A percentile compares a stretch with the other conserved stretches of the same genome.
phyloP scores from a whole-genome alignment of 2,113 vertebrate species.

The Macquaria australasica region DNA sequence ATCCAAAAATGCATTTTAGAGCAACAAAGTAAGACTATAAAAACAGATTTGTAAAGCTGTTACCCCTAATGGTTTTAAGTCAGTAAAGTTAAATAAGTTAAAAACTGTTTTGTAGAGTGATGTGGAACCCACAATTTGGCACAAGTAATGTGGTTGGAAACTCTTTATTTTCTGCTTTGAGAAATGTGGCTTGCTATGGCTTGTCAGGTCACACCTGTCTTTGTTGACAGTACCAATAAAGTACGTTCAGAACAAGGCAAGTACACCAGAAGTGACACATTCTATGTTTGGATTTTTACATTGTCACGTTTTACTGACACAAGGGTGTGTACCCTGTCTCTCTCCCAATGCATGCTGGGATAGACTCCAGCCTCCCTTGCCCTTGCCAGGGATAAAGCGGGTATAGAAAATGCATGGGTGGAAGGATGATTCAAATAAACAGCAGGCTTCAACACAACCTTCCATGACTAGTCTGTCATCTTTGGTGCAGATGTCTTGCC shows the following conservation, averaged over 20 bases:
- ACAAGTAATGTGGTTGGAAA: background rate
- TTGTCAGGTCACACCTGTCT: background rate
- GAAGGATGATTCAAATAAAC: conserved; percentile 32
- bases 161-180: background rate
- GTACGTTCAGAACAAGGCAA: background rate
- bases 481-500: conserved; percentile 34
- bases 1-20: conserved; percentile 9
- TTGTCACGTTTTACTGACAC: conserved; percentile 12
- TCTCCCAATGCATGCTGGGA: background rate
- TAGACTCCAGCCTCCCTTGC: background rate
- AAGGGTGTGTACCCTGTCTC: background rate
- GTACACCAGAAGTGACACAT: background rate
- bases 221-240: background rate
- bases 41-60: background rate
- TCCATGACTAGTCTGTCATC: conserved; percentile 9
- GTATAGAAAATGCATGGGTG: conserved; percentile 23
- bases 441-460: conserved; percentile 6
- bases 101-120: background rate
- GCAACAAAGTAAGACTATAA: background rate
- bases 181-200: background rate
- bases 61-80: background rate
- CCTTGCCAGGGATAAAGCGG: conserved; percentile 1
- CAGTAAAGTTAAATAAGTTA: background rate
- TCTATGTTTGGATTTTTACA: background rate
- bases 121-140: background rate